Percentiles rank a stretch among this genome's conserved stretches.
phyloP scores from a whole-genome alignment of 2,797 vertebrate species.

The Anguilla megastoma region DNA sequence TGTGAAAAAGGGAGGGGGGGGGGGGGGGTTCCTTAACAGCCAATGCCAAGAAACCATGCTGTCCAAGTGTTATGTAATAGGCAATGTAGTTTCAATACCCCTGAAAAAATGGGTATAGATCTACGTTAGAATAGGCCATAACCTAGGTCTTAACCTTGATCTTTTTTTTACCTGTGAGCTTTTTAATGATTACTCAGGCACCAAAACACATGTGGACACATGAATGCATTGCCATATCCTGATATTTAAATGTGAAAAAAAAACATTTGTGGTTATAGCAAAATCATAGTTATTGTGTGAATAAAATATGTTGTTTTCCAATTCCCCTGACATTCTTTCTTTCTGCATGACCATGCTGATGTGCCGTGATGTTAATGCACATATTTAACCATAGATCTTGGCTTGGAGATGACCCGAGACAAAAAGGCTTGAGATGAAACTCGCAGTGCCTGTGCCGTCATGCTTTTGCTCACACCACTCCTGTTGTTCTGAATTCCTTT shows the following conservation, averaged over 20 bases:
- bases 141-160: not conserved
- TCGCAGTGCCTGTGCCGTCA: not conserved
- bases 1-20: constrained; percentile 16
- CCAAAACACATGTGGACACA: not conserved
- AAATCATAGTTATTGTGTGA: not conserved
- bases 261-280: not conserved
- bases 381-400: not conserved
- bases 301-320: not conserved
- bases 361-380: not conserved
- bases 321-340: not conserved
- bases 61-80: constrained; percentile 34
- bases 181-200: not conserved
- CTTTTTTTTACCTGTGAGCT: not conserved
- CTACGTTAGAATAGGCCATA: not conserved
- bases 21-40: constrained; percentile 21
- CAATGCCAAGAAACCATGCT: constrained; percentile 24
- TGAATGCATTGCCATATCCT: not conserved
- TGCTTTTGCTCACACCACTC: not conserved
- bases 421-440: not conserved
- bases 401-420: not conserved
- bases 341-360: not conserved
- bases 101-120: not conserved
- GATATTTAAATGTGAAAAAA: not conserved
- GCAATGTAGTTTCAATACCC: constrained; percentile 20
- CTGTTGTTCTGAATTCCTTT: not conserved